phyloP scores from a whole-genome alignment of 2,888 invertebrate genomes.

The Sipha maydis region DNA sequence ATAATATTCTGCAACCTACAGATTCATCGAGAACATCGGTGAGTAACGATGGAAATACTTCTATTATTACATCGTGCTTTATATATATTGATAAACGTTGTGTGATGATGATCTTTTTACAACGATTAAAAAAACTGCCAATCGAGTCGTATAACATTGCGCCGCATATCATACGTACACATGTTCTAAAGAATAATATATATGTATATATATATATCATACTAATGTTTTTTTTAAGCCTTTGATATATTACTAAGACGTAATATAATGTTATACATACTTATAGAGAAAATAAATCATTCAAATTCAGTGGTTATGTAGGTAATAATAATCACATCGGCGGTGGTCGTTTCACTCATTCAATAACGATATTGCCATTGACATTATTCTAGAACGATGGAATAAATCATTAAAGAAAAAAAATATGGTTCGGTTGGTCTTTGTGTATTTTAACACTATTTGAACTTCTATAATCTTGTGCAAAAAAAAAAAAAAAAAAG shows the following conservation, averaged over 20 bases:
- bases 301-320: neutral
- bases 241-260: no score
- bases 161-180: neutral
- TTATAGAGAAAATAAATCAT: neutral
- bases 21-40: no score
- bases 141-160: neutral
- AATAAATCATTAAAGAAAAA: neutral
- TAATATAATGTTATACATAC: no score
- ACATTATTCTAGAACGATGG: neutral
- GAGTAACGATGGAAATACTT: neutral
- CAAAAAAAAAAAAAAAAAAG: constrained; percentile 26
- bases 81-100: neutral
- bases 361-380: neutral
- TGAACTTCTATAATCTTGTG: constrained; percentile 15
- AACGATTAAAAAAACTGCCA: neutral
- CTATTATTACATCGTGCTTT: neutral
- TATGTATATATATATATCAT: no score
- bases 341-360: neutral
- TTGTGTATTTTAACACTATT: constrained; percentile 23
- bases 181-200: no score
- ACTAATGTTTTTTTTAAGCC: no score
- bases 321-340: neutral
- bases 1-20: neutral
- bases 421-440: neutral
- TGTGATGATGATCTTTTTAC: neutral